Percentiles rank a stretch among this genome's conserved stretches.
Conservation (phyloP, 2,797 vertebrate species). For the Sebastes itinus region DNA sequence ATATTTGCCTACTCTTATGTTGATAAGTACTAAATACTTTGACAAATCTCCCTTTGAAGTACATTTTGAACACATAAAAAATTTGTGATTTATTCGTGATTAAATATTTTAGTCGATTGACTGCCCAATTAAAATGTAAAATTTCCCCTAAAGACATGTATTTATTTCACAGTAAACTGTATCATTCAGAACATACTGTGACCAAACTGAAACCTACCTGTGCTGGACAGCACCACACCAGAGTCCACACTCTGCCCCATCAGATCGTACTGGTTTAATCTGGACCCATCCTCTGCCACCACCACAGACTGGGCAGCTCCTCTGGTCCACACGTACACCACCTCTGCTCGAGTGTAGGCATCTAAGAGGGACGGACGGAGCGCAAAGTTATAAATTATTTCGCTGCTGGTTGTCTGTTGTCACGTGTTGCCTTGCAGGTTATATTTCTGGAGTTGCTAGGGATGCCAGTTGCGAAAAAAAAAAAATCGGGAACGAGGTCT, state of each 20-base stretch:
- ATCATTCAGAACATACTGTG: background rate
- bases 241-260: conserved; percentile 96
- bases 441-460: conserved; percentile 24
- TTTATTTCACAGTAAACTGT: background rate
- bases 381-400: conserved; percentile 29
- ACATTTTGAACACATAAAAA: no score
- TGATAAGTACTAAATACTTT: no score
- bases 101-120: no score
- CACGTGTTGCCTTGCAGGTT: conserved; percentile 1
- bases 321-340: conserved; percentile 96
- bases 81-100: no score
- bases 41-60: no score
- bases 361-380: conserved; percentile 79
- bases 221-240: conserved; percentile 97
- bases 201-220: conserved; percentile 82
- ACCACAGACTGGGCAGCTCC: conserved; percentile 95
- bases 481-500: conserved; percentile 8
- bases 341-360: conserved; percentile 96
- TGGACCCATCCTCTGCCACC: conserved; percentile 96
- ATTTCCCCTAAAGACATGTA: background rate
- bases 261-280: conserved; percentile 96
- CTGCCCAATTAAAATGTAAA: background rate
- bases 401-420: conserved; percentile 2
- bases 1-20: no score
- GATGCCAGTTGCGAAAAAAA: conserved; percentile 21